Evolutionary conservation across 2,797 vertebrate species (phyloP).

Genomic region (Xiphorhynchus erythropygius): DNA sequence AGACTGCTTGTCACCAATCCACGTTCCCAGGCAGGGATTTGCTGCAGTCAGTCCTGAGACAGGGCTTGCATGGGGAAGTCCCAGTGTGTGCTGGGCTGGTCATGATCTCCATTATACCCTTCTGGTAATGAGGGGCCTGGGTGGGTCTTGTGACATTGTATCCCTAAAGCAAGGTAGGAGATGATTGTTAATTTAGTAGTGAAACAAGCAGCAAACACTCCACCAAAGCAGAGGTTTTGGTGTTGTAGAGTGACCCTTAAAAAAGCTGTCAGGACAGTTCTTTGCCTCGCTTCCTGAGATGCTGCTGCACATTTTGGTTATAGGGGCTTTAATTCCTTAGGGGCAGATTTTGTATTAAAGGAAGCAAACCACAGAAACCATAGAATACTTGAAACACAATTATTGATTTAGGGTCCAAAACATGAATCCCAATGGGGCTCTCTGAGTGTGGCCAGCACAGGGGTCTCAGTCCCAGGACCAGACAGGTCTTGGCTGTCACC

Average conservation of each 20-base stretch:
- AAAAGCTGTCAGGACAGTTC: background rate
- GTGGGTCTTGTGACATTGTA: background rate
- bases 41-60: background rate
- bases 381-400: background rate
- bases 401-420: background rate
- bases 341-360: background rate
- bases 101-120: background rate
- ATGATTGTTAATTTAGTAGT: background rate
- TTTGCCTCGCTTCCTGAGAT: background rate
- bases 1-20: background rate
- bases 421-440: background rate
- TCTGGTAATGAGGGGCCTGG: background rate
- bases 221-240: background rate
- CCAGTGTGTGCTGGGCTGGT: background rate
- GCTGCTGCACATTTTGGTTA: background rate
- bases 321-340: background rate
- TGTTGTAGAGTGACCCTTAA: background rate
- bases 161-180: background rate
- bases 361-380: background rate
- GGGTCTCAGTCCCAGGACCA: background rate
- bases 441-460: accelerated
- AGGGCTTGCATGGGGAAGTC: background rate
- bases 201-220: background rate
- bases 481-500: background rate
- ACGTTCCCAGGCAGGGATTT: background rate